Evolutionary conservation across 2,113 vertebrate species (phyloP).

Genomic region (Pedionomus torquatus): DNA sequence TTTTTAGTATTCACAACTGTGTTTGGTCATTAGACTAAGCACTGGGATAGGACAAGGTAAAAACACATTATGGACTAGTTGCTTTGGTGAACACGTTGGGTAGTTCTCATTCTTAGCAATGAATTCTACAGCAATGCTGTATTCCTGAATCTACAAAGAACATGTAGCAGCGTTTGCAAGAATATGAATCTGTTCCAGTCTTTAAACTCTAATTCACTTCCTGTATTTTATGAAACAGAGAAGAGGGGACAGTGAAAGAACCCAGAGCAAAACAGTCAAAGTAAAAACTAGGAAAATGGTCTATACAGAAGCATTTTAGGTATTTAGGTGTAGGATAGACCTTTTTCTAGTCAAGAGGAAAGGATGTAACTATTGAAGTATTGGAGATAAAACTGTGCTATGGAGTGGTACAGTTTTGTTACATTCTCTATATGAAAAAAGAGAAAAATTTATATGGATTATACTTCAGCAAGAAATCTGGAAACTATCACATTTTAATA

Average conservation of each 20-base stretch:
- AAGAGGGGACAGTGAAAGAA: neutral
- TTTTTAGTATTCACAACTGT: neutral
- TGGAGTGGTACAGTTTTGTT: neutral
- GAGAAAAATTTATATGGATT: neutral
- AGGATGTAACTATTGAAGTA: neutral
- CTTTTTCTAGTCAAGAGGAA: neutral
- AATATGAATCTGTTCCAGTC: neutral
- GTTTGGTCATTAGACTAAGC: neutral
- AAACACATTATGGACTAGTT: neutral
- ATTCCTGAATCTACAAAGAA: neutral
- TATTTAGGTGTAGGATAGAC: neutral
- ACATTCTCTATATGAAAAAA: neutral
- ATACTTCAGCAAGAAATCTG: slow-evolving; percentile 12
- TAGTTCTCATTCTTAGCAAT: neutral
- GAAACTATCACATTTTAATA: slow-evolving; percentile 16
- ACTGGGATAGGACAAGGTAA: neutral
- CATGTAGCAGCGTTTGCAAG: neutral
- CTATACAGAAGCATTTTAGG: neutral
- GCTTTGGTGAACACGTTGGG: neutral
- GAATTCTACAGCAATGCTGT: neutral
- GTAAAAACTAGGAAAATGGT: neutral
- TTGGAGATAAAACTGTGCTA: neutral
- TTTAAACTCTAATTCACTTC: neutral
- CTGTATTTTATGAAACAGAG: neutral
- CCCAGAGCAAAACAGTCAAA: neutral